These are phyloP conservation scores for Zaprionus bogoriensis DNA, from an alignment of 2,888 invertebrate species.

Conservation along the genomic window DNA sequence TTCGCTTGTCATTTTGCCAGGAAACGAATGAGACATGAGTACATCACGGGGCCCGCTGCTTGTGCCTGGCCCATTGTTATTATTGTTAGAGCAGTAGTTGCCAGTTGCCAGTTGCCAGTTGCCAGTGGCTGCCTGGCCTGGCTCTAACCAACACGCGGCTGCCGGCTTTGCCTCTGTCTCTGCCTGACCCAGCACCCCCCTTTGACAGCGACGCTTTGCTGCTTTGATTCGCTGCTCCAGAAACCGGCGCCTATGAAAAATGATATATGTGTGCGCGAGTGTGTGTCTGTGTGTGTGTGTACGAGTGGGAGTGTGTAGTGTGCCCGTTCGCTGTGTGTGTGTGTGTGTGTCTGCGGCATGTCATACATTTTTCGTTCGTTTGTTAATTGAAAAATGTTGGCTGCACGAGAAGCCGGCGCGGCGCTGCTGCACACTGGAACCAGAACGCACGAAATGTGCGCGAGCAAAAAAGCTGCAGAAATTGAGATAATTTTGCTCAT, in stretches of 20 bases:
- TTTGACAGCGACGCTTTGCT: conserved; percentile 68
- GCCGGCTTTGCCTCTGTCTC: neutral
- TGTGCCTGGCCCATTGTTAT: conserved; percentile 11
- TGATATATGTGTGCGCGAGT: conserved; percentile 24
- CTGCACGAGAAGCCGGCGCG: conserved; percentile 44
- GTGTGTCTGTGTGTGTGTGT: conserved; percentile 7
- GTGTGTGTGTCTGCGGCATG: conserved; percentile 63
- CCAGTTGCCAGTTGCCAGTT: conserved; percentile 27
- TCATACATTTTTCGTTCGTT: conserved; percentile 77
- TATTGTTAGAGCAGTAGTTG: conserved; percentile 22
- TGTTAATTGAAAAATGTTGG: conserved; percentile 77
- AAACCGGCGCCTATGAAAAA: conserved; percentile 63
- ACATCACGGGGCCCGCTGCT: conserved; percentile 46
- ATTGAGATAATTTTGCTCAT: no score
- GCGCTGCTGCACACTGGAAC: conserved; percentile 22
- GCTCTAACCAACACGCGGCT: neutral
- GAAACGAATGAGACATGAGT: conserved; percentile 71
- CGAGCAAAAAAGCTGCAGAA: neutral
- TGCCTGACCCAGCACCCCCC: conserved; percentile 2
- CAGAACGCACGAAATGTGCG: neutral
- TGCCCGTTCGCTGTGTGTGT: conserved; percentile 36
- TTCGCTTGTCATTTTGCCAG: conserved; percentile 70
- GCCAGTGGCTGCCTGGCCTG: conserved; percentile 18
- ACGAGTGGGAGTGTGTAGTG: conserved; percentile 12
- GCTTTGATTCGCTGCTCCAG: conserved; percentile 63